These are phyloP conservation scores for Mantis religiosa DNA, from an alignment of 2,888 invertebrate genomes.

Conservation along the genomic window DNA sequence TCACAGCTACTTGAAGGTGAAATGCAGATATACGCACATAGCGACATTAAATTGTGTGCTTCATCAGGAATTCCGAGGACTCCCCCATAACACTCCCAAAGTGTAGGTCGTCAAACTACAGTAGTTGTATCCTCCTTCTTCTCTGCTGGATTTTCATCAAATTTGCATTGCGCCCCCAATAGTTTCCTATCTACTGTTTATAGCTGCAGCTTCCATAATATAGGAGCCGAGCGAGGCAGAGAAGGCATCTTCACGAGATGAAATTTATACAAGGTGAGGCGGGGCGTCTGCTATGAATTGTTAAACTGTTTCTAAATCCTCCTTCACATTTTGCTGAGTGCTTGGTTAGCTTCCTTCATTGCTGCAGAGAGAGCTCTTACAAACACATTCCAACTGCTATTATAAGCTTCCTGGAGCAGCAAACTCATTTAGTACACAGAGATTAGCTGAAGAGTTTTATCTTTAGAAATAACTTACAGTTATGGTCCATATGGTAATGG, in stretches of 20 bases:
- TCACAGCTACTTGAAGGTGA: neutral
- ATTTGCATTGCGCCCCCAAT: slow-evolving; percentile 10
- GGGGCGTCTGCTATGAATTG: neutral
- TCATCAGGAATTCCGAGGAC: neutral
- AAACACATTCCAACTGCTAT: neutral
- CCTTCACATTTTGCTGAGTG: neutral
- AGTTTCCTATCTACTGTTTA: slow-evolving; percentile 3
- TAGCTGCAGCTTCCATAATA: slow-evolving; percentile 12
- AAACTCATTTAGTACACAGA: no score
- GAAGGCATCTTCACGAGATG: neutral
- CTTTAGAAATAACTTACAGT: no score
- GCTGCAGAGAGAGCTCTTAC: neutral
- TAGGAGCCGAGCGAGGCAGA: neutral
- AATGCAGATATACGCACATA: neutral
- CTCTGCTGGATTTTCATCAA: slow-evolving; percentile 10
- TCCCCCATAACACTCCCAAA: neutral
- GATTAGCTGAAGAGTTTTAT: no score
- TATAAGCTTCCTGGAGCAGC: neutral
- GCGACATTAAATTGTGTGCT: neutral
- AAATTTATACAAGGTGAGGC: slow-evolving; percentile 1
- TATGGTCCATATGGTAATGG: no score
- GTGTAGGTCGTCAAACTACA: neutral
- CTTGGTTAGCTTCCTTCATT: neutral
- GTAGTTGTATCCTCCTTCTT: neutral
- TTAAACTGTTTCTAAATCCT: neutral